phyloP scores from a whole-genome alignment of 2,113 vertebrate genomes.

The Apistogramma diplotaenia region DNA sequence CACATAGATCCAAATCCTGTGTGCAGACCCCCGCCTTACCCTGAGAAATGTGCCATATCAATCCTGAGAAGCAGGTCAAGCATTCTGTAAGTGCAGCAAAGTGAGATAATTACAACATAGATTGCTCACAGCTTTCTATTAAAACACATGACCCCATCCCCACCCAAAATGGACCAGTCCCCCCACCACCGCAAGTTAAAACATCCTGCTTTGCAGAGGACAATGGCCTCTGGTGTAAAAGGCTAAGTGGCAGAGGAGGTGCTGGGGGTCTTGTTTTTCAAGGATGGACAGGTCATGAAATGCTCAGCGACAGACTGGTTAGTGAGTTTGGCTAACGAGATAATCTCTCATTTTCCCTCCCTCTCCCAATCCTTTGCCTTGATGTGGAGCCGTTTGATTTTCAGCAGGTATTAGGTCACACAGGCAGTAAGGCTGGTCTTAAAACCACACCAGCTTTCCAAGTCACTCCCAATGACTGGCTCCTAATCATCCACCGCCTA shows the following conservation, averaged over 20 bases:
- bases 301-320: slow-evolving; percentile 29
- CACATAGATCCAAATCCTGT: not conserved
- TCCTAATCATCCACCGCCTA: not conserved
- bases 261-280: not conserved
- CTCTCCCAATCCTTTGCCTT: slow-evolving; percentile 15
- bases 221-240: not conserved
- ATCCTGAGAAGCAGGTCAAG: slow-evolving; percentile 70
- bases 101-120: slow-evolving; percentile 59
- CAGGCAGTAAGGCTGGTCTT: slow-evolving; percentile 3
- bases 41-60: slow-evolving; percentile 61
- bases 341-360: slow-evolving; percentile 6
- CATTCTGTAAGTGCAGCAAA: slow-evolving; percentile 66
- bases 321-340: slow-evolving; percentile 24
- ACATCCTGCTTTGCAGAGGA: slow-evolving; percentile 10
- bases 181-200: not conserved
- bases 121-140: slow-evolving; percentile 34
- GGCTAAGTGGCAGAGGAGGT: not conserved
- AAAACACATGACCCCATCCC: not conserved
- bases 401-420: slow-evolving; percentile 40
- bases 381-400: slow-evolving; percentile 47
- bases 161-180: not conserved
- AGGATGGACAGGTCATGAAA: slow-evolving; percentile 35
- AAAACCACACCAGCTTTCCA: slow-evolving; percentile 10
- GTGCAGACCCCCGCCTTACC: slow-evolving; percentile 16
- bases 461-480: slow-evolving; percentile 27